phyloP scores from a whole-genome alignment of 2,797 vertebrate species.

The Saguinus oedipus region DNA sequence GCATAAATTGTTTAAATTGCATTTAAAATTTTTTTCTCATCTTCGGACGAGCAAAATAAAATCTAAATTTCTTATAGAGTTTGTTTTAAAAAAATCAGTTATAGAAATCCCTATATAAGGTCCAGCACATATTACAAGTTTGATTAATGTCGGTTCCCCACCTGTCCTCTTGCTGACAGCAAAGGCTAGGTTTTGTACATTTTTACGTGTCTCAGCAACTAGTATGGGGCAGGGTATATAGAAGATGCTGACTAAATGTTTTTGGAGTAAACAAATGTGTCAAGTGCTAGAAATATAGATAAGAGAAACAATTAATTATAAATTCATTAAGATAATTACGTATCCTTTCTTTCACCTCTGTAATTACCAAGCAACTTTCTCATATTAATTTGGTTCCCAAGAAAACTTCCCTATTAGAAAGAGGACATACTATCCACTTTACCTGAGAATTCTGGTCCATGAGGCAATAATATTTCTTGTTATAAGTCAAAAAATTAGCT shows the following conservation, averaged over 20 bases:
- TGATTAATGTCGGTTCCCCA: not conserved
- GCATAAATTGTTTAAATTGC: not conserved
- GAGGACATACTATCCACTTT: not conserved
- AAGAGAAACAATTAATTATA: slow-evolving; percentile 51
- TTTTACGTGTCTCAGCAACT: not conserved
- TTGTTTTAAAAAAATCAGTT: not conserved
- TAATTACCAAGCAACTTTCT: slow-evolving; percentile 51
- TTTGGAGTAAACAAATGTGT: not conserved
- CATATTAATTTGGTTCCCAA: slow-evolving; percentile 35
- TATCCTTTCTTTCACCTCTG: slow-evolving; percentile 22
- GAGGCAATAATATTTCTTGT: slow-evolving; percentile 6
- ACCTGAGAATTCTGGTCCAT: slow-evolving; percentile 14
- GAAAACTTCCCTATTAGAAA: slow-evolving; percentile 21
- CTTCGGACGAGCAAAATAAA: not conserved
- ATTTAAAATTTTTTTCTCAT: not conserved
- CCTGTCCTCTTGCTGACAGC: not conserved
- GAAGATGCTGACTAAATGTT: not conserved
- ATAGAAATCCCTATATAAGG: not conserved
- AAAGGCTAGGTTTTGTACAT: not conserved
- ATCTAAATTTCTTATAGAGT: not conserved
- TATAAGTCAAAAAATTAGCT: slow-evolving; percentile 46
- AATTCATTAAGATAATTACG: slow-evolving; percentile 43
- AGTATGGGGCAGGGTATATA: not conserved
- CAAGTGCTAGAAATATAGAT: slow-evolving; percentile 12
- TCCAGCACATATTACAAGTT: not conserved